Percentiles rank a stretch among this genome's conserved stretches.
Evolutionary conservation across 2,797 vertebrate species (phyloP).

Genomic region (Liasis olivaceus): DNA sequence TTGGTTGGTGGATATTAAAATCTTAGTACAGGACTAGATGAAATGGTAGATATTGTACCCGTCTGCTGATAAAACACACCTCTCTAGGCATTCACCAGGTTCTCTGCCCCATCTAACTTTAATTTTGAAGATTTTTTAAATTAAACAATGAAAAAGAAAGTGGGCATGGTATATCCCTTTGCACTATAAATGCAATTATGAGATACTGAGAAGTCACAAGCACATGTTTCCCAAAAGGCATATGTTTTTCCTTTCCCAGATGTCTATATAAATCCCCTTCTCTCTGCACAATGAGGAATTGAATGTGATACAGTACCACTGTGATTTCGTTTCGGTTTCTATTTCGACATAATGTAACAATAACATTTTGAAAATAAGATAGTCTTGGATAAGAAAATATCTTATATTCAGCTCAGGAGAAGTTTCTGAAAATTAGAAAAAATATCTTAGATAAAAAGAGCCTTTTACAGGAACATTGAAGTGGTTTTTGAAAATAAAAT

Average conservation of each 20-base stretch:
- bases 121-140: not conserved
- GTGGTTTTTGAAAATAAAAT: not conserved
- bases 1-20: not conserved
- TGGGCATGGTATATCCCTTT: not conserved
- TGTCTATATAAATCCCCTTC: not conserved
- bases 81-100: not conserved
- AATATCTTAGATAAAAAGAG: not conserved
- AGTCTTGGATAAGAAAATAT: not conserved
- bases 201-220: not conserved
- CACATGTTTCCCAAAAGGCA: not conserved
- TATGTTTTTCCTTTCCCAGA: not conserved
- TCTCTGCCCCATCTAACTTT: not conserved
- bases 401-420: not conserved
- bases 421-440: not conserved
- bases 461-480: not conserved
- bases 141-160: not conserved
- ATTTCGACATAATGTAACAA: no score
- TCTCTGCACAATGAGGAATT: not conserved
- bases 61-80: not conserved
- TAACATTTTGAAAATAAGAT: no score
- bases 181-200: not conserved
- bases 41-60: not conserved
- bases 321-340: not conserved
- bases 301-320: not conserved
- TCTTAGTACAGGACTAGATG: not conserved